Conservation (phyloP, 1,140 invertebrate genomes). For the Pseudomyrmex cubaensis region DNA sequence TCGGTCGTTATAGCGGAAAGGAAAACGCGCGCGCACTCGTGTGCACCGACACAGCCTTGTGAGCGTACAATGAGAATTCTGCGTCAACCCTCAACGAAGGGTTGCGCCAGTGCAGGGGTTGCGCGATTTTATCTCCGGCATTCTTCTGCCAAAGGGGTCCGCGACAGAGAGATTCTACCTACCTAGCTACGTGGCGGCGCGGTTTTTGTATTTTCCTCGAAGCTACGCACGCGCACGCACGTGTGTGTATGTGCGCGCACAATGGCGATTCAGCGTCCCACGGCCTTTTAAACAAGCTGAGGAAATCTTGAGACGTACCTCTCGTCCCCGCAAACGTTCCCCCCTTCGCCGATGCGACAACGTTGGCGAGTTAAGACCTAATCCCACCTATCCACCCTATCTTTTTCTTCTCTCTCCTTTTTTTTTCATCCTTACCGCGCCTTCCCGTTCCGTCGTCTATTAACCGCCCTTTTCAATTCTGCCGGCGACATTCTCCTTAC, state of each 20-base stretch:
- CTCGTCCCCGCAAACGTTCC: slow-evolving; percentile 2
- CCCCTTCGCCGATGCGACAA: slow-evolving; percentile 52
- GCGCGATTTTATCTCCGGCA: slow-evolving; percentile 76
- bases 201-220: slow-evolving; percentile 45
- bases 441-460: slow-evolving; percentile 11
- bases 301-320: slow-evolving; percentile 71
- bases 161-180: slow-evolving; percentile 36
- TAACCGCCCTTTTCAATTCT: slow-evolving; percentile 64
- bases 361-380: slow-evolving; percentile 69
- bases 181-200: slow-evolving; percentile 32
- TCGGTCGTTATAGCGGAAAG: slow-evolving; percentile 18
- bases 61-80: slow-evolving; percentile 8
- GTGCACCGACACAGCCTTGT: slow-evolving; percentile 20
- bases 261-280: slow-evolving; percentile 66
- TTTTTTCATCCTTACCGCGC: background rate
- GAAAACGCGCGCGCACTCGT: background rate
- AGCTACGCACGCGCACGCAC: background rate
- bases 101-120: slow-evolving; percentile 67
- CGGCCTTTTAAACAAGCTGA: slow-evolving; percentile 70
- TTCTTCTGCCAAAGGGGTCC: slow-evolving; percentile 72
- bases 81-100: slow-evolving; percentile 51
- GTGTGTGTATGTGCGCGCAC: slow-evolving; percentile 10
- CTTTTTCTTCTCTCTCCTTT: slow-evolving; percentile 26
- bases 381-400: slow-evolving; percentile 50
- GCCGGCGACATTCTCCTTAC: slow-evolving; percentile 65